phyloP scores from a whole-genome alignment of 2,888 invertebrate species.

The Boloria euphrosyne region DNA sequence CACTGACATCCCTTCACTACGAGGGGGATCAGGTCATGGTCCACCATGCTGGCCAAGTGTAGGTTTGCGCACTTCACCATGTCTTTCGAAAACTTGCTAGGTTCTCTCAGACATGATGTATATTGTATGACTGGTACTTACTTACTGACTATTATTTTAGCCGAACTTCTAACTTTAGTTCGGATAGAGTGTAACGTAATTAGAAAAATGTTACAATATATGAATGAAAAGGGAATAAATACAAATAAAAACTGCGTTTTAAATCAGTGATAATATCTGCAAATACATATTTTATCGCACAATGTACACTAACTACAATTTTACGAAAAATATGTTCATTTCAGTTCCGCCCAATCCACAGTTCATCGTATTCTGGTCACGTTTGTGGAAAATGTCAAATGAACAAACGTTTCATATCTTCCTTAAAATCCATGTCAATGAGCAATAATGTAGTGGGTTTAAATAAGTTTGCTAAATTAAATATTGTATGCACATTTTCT shows the following conservation, averaged over 20 bases:
- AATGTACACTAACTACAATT: neutral
- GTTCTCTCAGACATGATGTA: no score
- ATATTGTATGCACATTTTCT: no score
- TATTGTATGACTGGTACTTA: no score
- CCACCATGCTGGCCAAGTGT: no score
- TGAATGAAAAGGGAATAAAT: neutral
- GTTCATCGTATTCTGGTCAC: slow-evolving; percentile 9
- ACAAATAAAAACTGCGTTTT: neutral
- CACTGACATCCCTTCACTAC: no score
- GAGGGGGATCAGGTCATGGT: no score
- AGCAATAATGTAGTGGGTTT: slow-evolving; percentile 4
- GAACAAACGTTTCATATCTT: slow-evolving; percentile 9
- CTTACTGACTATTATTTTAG: no score
- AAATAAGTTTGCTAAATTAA: slow-evolving; percentile 2
- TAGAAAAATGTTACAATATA: no score
- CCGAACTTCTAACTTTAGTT: neutral
- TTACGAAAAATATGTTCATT: slow-evolving; percentile 5
- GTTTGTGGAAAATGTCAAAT: slow-evolving; percentile 16
- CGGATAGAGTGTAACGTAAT: no score
- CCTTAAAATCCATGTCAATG: slow-evolving; percentile 12
- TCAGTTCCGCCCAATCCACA: slow-evolving; percentile 2
- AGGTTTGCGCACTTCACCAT: no score
- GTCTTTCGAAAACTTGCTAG: no score
- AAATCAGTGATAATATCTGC: neutral
- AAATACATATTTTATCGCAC: slow-evolving; percentile 9